Base-by-base conservation (phyloP, 1,140 invertebrate species). In the Penaeus japonicus region DNA sequence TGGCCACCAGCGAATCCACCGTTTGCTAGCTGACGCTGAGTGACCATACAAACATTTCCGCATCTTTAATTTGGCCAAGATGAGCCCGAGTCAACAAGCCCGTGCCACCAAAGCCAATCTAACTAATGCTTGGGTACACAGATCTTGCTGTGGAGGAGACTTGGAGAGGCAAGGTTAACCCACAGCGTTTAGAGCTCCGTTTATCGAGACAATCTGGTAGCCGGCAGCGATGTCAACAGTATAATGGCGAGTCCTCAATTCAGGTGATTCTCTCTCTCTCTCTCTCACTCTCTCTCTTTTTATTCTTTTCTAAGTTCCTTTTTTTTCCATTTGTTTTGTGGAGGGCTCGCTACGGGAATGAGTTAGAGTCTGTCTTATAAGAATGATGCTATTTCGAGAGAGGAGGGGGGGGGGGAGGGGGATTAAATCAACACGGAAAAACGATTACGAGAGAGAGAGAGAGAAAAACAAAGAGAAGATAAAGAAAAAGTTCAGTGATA, bases 81-180 rank as follows among this genome's bases (percentile, higher is more conserved):
- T 62, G 84, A 79, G 55, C 73, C 73, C 24, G 32, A 17, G 84
- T 70, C 57, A 85, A 85, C 84, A 85, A 32, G 27, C 54, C 24
- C 24, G 75, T 78, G 84, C 84, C 84, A 85, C 84, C 54, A 79
- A 85, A 85, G 84, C 84, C 75, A 85, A 85, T 85, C 84, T 85
- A 79, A 85, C 84, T 85, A 85, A 85, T 85, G 84, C 75, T 79
- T 85, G 84, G 53, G 84, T 85, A 85, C 84, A 85, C 75, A 85
- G 24, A 77, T 39, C 24, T 54, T 75, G 62, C n/a, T 15, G 62
- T 0, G 7, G 20, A 70, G 62, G 22, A 35, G 35, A 35, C 22
- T 30, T 24, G 62, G 62, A 70, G 62, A 70, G 62, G n/a, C 30
- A 7, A 70, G 62, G 30, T 24, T n/a, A 70, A 70, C n/a, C n/a